Evolutionary conservation across 92 coral and sea anemone species (phyloP).

Genomic region (Muricea muricata): DNA sequence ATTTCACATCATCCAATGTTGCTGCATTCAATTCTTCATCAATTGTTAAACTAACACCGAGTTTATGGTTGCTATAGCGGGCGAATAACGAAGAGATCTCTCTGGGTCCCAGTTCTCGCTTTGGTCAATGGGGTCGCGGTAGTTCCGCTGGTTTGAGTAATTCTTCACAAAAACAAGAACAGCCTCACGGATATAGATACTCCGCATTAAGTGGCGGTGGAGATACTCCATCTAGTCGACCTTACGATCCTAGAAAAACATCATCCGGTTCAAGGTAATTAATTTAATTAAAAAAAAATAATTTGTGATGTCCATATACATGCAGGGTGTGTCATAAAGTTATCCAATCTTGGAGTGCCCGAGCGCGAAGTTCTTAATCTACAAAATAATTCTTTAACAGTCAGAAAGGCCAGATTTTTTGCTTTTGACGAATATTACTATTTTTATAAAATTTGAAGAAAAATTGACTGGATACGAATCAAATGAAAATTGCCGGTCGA

Average conservation of each 20-base stretch:
- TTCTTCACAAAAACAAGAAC: slow-evolving; percentile 60
- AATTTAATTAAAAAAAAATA: too few relatives aligned
- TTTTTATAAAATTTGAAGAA: too few relatives aligned
- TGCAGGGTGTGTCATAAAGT: too few relatives aligned
- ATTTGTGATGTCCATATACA: too few relatives aligned
- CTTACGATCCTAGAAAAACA: slow-evolving; percentile 67
- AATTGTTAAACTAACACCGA: neutral
- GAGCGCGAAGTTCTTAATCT: too few relatives aligned
- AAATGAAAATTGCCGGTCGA: too few relatives aligned
- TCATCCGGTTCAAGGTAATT: slow-evolving; percentile 74
- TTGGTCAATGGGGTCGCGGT: slow-evolving; percentile 92
- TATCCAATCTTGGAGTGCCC: too few relatives aligned
- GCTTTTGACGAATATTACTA: too few relatives aligned
- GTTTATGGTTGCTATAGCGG: slow-evolving; percentile 33
- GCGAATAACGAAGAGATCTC: slow-evolving; percentile 90
- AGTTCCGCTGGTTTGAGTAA: slow-evolving; percentile 80
- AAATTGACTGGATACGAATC: too few relatives aligned
- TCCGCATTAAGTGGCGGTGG: slow-evolving; percentile 76
- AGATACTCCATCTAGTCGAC: slow-evolving; percentile 10
- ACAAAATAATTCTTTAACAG: too few relatives aligned
- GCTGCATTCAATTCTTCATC: neutral
- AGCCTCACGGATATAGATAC: slow-evolving; percentile 77
- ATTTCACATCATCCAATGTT: neutral
- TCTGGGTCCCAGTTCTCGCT: slow-evolving; percentile 90
- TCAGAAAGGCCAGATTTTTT: too few relatives aligned